Percentiles rank a stretch among this genome's conserved stretches.
Conservation (phyloP, 2,113 vertebrate species). For the Nesospiza acunhae region DNA sequence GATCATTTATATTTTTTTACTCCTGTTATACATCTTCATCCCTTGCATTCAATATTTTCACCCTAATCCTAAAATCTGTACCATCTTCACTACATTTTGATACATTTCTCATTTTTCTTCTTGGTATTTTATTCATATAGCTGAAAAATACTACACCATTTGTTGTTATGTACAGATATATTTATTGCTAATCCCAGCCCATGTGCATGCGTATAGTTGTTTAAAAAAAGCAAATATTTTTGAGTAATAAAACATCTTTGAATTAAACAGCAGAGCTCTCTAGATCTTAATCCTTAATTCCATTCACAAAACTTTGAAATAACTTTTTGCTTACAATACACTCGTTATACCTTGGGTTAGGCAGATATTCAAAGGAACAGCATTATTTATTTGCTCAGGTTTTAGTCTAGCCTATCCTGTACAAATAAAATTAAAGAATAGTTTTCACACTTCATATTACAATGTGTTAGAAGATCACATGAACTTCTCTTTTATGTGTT, state of each 20-base stretch:
- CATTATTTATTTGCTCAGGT: background rate
- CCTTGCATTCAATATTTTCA: background rate
- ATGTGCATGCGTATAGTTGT: accelerated
- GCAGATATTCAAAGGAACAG: background rate
- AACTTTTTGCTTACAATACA: background rate
- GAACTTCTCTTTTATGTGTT: background rate
- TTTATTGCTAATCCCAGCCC: background rate
- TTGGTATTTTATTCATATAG: background rate
- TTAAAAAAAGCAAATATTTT: background rate
- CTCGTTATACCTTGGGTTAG: background rate
- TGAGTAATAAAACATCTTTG: background rate
- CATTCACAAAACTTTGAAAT: background rate
- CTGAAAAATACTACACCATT: background rate
- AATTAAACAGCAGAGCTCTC: background rate
- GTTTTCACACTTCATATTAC: background rate
- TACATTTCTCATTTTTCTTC: background rate
- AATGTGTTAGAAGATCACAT: background rate
- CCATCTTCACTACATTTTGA: background rate
- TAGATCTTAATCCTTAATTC: background rate
- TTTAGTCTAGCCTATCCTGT: background rate
- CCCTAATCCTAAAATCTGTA: background rate
- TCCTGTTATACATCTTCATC: background rate
- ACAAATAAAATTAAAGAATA: background rate
- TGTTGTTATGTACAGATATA: background rate
- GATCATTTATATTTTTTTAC: background rate